These are phyloP conservation scores for Netelia virgata DNA, from an alignment of 2,888 invertebrate genomes.

Conservation along the genomic window DNA sequence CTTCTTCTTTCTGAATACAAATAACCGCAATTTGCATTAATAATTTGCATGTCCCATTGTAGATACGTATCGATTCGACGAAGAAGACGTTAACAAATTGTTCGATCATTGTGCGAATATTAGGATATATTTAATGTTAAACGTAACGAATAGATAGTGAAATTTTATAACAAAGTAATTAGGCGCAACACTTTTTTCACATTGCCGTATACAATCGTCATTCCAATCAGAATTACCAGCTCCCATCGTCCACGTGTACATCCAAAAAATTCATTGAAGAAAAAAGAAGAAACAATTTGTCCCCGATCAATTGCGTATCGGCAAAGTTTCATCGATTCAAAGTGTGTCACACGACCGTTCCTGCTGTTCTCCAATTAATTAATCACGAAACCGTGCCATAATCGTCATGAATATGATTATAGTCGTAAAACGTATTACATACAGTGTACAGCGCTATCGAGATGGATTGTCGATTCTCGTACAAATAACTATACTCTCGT, in stretches of 20 bases:
- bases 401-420: conserved; percentile 63
- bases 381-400: conserved; percentile 71
- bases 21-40: background rate
- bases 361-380: conserved; percentile 32
- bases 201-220: conserved; percentile 24
- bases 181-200: conserved; percentile 4
- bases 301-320: background rate
- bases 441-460: conserved; percentile 51
- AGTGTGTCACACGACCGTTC: conserved; percentile 41
- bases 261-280: background rate
- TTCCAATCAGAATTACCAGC: conserved; percentile 43
- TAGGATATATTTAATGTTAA: conserved; percentile 31
- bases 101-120: conserved; percentile 37
- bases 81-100: conserved; percentile 32
- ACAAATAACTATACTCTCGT: conserved; percentile 32
- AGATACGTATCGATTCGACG: conserved; percentile 7
- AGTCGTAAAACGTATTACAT: conserved; percentile 51
- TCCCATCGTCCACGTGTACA: conserved; percentile 21
- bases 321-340: conserved; percentile 18
- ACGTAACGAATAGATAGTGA: conserved; percentile 55
- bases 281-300: background rate
- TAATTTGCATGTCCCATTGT: conserved; percentile 7
- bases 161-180: conserved; percentile 42
- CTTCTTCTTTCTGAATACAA: conserved; percentile 8
- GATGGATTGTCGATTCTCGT: conserved; percentile 47